A percentile compares a stretch with the other conserved stretches of the same genome.
phyloP scores from a whole-genome alignment of 2,797 vertebrate species.

The Saxicola maurus region DNA sequence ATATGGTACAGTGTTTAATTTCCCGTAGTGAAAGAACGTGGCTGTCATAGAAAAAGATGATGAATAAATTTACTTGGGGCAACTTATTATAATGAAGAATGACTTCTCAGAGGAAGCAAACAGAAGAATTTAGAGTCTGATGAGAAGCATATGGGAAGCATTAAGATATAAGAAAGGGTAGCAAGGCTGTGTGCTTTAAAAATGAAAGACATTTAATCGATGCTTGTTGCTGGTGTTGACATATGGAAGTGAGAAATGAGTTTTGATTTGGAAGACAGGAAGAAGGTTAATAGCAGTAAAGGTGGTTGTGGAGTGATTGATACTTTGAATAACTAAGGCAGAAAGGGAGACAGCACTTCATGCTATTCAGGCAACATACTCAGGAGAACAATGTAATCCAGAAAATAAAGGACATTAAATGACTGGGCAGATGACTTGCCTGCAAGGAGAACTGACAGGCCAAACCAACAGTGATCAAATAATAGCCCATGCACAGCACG shows the following conservation, averaged over 20 bases:
- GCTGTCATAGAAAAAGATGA: conserved; percentile 78
- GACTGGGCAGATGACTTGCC: conserved; percentile 2
- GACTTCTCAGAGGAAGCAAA: conserved; percentile 73
- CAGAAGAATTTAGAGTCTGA: conserved; percentile 69
- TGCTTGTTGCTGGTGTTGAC: conserved; percentile 71
- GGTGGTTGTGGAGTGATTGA: conserved; percentile 73
- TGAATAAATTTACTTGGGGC: conserved; percentile 79
- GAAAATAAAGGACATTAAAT: conserved; percentile 47
- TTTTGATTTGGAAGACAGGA: conserved; percentile 75
- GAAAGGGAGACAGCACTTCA: conserved; percentile 30
- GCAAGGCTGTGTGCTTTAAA: conserved; percentile 61
- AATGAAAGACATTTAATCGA: conserved; percentile 73
- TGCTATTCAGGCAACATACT: conserved; percentile 17
- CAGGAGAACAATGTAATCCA: conserved; percentile 54
- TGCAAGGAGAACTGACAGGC: conserved; percentile 36
- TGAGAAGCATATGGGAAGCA: conserved; percentile 76
- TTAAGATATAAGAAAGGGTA: conserved; percentile 70
- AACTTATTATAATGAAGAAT: conserved; percentile 82
- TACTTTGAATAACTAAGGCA: conserved; percentile 39
- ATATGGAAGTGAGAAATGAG: conserved; percentile 75
- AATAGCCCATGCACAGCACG: not conserved
- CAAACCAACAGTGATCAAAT: conserved; percentile 16
- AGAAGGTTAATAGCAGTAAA: conserved; percentile 71
- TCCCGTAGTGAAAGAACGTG: conserved; percentile 76
- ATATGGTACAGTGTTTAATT: conserved; percentile 83